Percentiles rank a stretch among this genome's conserved stretches.
Evolutionary conservation across 2,797 vertebrate species (phyloP).

Genomic region (Molossus alvarezi): DNA sequence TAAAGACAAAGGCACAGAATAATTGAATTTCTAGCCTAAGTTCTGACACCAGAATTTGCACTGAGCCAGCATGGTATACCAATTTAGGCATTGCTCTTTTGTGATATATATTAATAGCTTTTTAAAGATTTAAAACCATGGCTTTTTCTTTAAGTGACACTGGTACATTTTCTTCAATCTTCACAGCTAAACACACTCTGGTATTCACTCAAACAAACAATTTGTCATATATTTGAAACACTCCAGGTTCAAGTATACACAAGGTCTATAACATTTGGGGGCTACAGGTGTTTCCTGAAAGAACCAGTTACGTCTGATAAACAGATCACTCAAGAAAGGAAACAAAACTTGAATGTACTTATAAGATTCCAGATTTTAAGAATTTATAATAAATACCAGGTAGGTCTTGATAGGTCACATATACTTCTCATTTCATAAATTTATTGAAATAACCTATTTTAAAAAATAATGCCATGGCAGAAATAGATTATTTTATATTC

Average conservation of each 20-base stretch:
- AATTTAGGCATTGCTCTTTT: neutral
- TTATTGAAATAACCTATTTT: conserved; percentile 20
- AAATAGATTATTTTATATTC: neutral
- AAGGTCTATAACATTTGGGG: neutral
- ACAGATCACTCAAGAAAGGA: neutral
- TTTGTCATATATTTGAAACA: conserved; percentile 36
- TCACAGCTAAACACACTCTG: neutral
- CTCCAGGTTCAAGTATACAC: neutral
- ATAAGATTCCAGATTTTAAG: neutral
- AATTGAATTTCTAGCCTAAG: neutral
- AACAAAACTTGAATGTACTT: neutral
- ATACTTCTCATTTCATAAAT: neutral
- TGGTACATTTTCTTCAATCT: neutral
- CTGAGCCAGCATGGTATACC: neutral
- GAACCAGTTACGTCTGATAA: neutral
- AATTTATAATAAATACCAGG: neutral
- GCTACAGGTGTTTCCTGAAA: conserved; percentile 51
- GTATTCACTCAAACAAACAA: neutral
- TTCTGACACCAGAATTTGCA: conserved; percentile 12
- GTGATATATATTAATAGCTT: neutral
- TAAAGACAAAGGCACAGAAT: neutral
- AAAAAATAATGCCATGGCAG: neutral
- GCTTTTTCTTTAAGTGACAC: neutral
- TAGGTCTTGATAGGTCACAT: neutral
- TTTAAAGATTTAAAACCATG: neutral